phyloP scores from a whole-genome alignment of 1,140 invertebrate species.

The Dreissena polymorpha region DNA sequence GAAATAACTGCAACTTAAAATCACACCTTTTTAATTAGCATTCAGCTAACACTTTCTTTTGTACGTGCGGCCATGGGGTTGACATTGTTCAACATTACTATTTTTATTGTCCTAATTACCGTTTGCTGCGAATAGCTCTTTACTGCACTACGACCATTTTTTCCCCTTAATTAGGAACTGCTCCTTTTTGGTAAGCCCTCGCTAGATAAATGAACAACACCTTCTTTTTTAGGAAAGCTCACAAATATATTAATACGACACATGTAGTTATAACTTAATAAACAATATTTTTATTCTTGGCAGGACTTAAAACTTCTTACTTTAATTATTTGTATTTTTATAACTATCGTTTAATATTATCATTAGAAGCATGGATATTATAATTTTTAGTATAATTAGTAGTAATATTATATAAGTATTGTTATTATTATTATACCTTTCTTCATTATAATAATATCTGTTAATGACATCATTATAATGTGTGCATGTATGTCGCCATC shows the following conservation, averaged over 20 bases:
- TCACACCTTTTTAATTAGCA: neutral
- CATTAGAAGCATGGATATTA: too few species aligned
- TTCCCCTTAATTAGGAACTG: constrained; percentile 2
- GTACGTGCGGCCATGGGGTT: neutral
- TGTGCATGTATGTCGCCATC: too few species aligned
- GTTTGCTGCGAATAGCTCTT: neutral
- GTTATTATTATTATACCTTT: too few species aligned
- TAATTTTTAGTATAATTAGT: too few species aligned
- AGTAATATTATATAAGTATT: too few species aligned
- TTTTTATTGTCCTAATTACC: neutral
- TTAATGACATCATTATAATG: too few species aligned
- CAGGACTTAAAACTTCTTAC: too few species aligned
- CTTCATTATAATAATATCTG: too few species aligned
- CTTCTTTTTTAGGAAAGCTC: neutral
- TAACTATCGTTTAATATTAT: too few species aligned
- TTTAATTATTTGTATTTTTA: too few species aligned
- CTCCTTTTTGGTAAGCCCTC: neutral
- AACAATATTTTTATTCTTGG: neutral
- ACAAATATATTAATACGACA: constrained; percentile 17
- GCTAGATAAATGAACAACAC: neutral
- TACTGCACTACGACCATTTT: neutral
- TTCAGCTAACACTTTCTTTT: neutral
- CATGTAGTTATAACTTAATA: neutral
- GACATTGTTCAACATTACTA: constrained; percentile 14
- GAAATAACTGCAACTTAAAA: constrained; percentile 19